Evolutionary conservation across 1,140 invertebrate species (phyloP), one percentile per base, ranked within the genome.

Genomic region (Stegodyphus dumicola): DNA sequence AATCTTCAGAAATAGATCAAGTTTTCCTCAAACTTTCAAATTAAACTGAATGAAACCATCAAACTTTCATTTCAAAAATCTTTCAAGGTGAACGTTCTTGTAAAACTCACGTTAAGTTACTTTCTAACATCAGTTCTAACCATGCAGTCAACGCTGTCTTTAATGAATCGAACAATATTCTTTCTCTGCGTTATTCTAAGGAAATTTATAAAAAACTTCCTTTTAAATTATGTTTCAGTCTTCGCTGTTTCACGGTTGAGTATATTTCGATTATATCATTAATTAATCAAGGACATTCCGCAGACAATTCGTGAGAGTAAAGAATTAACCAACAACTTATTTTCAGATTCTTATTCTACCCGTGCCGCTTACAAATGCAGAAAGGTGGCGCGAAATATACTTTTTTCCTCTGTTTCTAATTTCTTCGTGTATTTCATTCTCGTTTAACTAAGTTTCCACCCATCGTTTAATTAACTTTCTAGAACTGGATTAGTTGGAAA

Each of bases 321-420:
- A 79, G 77, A 79, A 79, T 79, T 79, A 79, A 79, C 66, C 67
- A 79, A 79, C 77, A 79, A 79, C 77, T 79, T 70, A 79, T 70
- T 79, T 33, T 56, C 9, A 56, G 54, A 70, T 56, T 56, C 51
- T 70, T 70, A 11, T 49, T 77, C 48, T 13, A 64, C 49, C 54
- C 52, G 60, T 77, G 48, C 60, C 51, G 3, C 17, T 4, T 11
- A 67, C 65, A 67, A 66, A 77, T 77, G 67, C 18, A 33, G 17
- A 64, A 64, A 76, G 48, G 18, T 64, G 48, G 11, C 53, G 64
- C n/a, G 54, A 77, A 66, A 51, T 75, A 75, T 54, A 18, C 33
- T 56, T 77, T 77, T 67, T n/a, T 77, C 33, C 33, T 33, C 33
- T 33, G 33, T 33, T 77, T 64, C 65, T 77, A 66, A 77, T 53